A percentile compares a stretch with the other conserved stretches of the same genome.
These are phyloP conservation scores for Agelastica alni DNA, from an alignment of 2,888 invertebrate species.

Conservation along the genomic window DNA sequence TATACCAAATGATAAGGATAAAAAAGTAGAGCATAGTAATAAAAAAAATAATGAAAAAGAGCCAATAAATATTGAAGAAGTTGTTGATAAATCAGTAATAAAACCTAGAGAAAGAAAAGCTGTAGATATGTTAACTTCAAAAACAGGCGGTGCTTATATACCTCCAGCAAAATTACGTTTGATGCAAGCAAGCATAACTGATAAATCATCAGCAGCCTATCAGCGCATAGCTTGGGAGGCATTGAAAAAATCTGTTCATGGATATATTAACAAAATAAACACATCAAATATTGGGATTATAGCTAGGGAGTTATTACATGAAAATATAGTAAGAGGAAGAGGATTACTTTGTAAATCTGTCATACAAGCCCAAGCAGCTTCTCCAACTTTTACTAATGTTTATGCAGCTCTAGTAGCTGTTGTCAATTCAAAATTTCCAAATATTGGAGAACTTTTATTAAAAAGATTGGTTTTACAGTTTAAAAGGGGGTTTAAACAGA, in stretches of 20 bases:
- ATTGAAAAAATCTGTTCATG: slow-evolving; percentile 96
- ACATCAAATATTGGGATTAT: slow-evolving; percentile 92
- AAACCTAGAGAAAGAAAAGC: slow-evolving; percentile 57
- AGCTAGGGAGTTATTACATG: slow-evolving; percentile 86
- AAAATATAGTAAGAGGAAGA: slow-evolving; percentile 94
- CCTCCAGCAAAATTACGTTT: slow-evolving; percentile 93
- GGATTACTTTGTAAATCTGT: slow-evolving; percentile 92
- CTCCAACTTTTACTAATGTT: slow-evolving; percentile 96
- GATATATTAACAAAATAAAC: slow-evolving; percentile 97
- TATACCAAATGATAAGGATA: background rate
- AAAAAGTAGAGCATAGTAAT: background rate
- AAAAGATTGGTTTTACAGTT: slow-evolving; percentile 93
- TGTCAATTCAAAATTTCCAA: slow-evolving; percentile 96
- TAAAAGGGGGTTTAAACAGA: slow-evolving; percentile 88
- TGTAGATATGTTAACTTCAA: slow-evolving; percentile 75
- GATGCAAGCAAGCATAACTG: slow-evolving; percentile 95
- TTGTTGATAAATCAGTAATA: slow-evolving; percentile 46
- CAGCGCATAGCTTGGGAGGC: slow-evolving; percentile 99
- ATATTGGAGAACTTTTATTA: slow-evolving; percentile 90
- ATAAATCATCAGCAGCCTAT: slow-evolving; percentile 92
- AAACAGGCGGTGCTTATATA: slow-evolving; percentile 95
- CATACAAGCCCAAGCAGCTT: slow-evolving; percentile 96
- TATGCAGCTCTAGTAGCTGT: slow-evolving; percentile 95
- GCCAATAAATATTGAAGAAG: slow-evolving; percentile 27
- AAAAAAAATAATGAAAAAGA: slow-evolving; percentile 11